phyloP scores from a whole-genome alignment of 2,888 invertebrate genomes.

The Siphlonurus alternatus region DNA sequence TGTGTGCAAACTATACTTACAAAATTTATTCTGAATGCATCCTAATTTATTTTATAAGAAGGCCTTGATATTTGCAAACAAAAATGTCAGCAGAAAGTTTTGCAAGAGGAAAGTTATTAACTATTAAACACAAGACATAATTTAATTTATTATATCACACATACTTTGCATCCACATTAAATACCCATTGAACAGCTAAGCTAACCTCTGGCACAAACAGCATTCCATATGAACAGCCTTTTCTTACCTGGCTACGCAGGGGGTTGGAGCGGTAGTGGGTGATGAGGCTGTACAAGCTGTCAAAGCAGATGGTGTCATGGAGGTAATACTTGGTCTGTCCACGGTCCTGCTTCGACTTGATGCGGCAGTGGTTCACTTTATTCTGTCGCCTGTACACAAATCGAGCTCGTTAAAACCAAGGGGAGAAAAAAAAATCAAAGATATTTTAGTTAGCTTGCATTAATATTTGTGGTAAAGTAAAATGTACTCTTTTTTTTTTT shows the following conservation, averaged over 20 bases:
- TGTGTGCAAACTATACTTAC: too few relatives aligned
- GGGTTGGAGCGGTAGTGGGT: conserved; percentile 78
- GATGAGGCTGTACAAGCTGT: conserved; percentile 80
- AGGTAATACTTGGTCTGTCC: conserved; percentile 81
- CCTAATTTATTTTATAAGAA: too few relatives aligned
- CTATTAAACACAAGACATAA: not conserved
- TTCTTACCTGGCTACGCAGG: conserved; percentile 59
- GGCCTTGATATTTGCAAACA: too few relatives aligned
- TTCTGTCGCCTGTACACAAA: conserved; percentile 48
- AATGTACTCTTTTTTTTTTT: too few relatives aligned
- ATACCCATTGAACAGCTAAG: not conserved
- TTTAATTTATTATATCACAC: not conserved
- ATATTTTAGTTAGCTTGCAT: too few relatives aligned
- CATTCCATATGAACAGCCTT: not conserved
- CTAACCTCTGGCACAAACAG: not conserved
- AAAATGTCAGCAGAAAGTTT: too few relatives aligned
- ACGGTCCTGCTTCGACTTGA: conserved; percentile 73
- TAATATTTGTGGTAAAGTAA: too few relatives aligned
- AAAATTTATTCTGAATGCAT: too few relatives aligned
- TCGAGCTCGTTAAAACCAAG: too few relatives aligned
- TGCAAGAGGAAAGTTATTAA: too few relatives aligned
- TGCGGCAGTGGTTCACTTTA: conserved; percentile 81
- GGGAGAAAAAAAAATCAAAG: too few relatives aligned
- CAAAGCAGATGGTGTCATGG: conserved; percentile 74
- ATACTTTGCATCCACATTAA: not conserved